Evolutionary conservation across 2,797 vertebrate genomes (phyloP).

Genomic region (Microctenopoma lineatum): DNA sequence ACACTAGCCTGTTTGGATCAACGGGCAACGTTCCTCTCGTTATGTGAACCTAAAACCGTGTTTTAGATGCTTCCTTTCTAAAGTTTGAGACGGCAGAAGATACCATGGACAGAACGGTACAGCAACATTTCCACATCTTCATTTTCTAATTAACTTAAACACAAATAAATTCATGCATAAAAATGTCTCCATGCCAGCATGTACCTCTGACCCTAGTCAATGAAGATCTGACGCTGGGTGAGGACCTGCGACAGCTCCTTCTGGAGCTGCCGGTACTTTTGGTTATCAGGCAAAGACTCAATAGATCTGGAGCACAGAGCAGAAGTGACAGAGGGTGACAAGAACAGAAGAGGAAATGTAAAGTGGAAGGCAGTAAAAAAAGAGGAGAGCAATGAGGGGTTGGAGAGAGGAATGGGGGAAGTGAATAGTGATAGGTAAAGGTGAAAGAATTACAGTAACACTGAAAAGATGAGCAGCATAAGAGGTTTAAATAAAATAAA

Average conservation of each 20-base stretch:
- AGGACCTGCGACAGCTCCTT: slow-evolving; percentile 98
- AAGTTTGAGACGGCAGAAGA: background rate
- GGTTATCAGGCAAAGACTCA: slow-evolving; percentile 98
- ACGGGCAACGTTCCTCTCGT: no score
- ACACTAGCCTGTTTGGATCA: no score
- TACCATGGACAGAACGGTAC: no score
- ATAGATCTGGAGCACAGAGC: slow-evolving; percentile 91
- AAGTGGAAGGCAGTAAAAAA: slow-evolving; percentile 7
- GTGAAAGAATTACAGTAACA: slow-evolving; percentile 16
- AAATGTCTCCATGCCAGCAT: slow-evolving; percentile 76
- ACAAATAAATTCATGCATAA: slow-evolving; percentile 34
- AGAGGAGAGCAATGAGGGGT: background rate
- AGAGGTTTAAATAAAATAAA: slow-evolving; percentile 14
- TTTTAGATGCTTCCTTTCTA: background rate
- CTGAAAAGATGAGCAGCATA: background rate
- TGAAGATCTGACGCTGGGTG: slow-evolving; percentile 99
- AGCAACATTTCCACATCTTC: background rate
- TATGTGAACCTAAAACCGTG: no score
- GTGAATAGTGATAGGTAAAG: background rate
- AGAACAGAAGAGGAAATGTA: slow-evolving; percentile 20
- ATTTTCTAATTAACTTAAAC: slow-evolving; percentile 14
- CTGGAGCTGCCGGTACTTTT: slow-evolving; percentile 99
- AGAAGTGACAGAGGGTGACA: slow-evolving; percentile 26
- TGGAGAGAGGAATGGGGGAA: background rate
- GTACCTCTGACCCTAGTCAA: slow-evolving; percentile 97